Base-by-base conservation (phyloP, 2,888 invertebrate species). In the Synergus laeviventris region DNA sequence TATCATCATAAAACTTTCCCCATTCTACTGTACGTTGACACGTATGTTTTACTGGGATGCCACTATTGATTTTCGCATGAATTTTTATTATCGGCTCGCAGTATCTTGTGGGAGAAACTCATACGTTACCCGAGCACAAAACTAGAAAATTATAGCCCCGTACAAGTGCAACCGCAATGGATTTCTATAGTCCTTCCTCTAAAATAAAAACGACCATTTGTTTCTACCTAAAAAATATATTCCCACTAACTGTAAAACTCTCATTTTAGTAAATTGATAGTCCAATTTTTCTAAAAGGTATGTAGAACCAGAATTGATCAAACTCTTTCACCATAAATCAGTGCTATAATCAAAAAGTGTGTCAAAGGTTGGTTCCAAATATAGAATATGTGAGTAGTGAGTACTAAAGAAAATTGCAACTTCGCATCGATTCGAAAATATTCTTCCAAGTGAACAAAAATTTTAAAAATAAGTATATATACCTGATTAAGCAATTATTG, bases 31-130 rank as follows among this genome's bases (percentile, higher is more conserved):
- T 70, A 49, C 49, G 70, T 70, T 49, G 70, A 70, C 70, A 49
- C 36, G 70, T 70, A 49, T 70, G 70, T 49, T 70, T 49, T 49
- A 70, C 49, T 36, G 45, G 70, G 49, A 49, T 49, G 31, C 49
- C 12, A 24, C 73, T 81, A 81, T 81, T 79, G 79, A 81, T 81
- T 81, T 81, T 81, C 66, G 76, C 81, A 78, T 78, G 77, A 78
- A 70, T 70, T 70, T 70, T 70, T 70, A 36, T 70, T 49, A 70
- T 70, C 70, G 70, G 70, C 49, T 70, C 49, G 70, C 49, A 18
- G 31, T 70, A 70, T 49, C 70, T 70, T 70, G 49, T 38, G 62
- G 39, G 24, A 16, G 49, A 49, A 31, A 70, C 66, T 24, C 66
- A 70, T 70, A 70, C 66, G 66, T 70, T 70, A 70, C 49, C 16